A percentile compares a stretch with the other conserved stretches of the same genome.
These are phyloP conservation scores for Antheraea assamensis DNA, from an alignment of 2,888 invertebrate genomes.

Conservation along the genomic window DNA sequence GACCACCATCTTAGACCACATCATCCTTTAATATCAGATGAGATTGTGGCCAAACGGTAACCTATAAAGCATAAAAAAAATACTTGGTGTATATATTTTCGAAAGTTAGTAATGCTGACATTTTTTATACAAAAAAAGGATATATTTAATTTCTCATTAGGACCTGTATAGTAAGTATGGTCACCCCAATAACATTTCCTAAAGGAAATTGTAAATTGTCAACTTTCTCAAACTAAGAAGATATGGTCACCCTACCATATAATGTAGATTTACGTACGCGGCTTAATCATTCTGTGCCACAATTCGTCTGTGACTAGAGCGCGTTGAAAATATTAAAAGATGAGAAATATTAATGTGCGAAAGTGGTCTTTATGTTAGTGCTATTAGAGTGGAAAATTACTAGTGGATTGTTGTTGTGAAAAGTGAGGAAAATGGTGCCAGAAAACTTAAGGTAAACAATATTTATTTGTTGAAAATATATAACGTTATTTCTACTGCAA, in stretches of 20 bases:
- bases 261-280: constrained; percentile 18
- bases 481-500: neutral
- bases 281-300: constrained; percentile 17
- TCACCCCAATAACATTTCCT: neutral
- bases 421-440: constrained; percentile 9
- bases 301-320: constrained; percentile 18
- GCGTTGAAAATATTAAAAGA: constrained; percentile 7
- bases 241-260: constrained; percentile 16
- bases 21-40: no score
- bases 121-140: neutral
- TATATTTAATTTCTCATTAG: neutral
- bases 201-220: neutral
- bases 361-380: constrained; percentile 4
- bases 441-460: constrained; percentile 13
- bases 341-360: constrained; percentile 13
- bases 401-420: neutral
- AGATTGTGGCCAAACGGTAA: no score
- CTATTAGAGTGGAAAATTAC: neutral
- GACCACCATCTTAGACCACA: no score
- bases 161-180: neutral
- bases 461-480: neutral
- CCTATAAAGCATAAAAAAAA: no score
- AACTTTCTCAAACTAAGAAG: neutral
- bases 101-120: no score
- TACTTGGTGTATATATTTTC: no score